Evolutionary conservation across 2,113 vertebrate genomes (phyloP).

Genomic region (Passer domesticus): DNA sequence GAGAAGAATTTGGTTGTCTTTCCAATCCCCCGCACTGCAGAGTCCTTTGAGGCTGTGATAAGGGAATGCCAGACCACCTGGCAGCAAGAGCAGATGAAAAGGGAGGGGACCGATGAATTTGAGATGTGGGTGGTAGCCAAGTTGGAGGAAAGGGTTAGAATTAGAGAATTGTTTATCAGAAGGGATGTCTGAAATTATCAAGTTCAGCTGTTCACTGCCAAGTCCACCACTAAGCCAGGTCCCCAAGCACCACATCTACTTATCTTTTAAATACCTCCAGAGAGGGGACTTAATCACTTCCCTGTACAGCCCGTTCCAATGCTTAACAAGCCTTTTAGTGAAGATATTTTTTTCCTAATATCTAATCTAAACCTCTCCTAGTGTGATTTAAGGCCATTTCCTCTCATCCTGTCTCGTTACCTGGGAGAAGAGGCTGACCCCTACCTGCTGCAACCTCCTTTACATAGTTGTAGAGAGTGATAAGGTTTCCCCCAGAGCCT

Average conservation of each 20-base stretch:
- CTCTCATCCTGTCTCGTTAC: neutral
- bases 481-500: neutral
- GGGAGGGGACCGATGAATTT: neutral
- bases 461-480: accelerated
- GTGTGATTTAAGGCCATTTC: neutral
- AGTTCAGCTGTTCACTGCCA: neutral
- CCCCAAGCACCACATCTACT: neutral
- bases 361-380: neutral
- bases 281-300: neutral
- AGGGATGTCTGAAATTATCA: neutral
- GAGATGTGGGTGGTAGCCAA: neutral
- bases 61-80: conserved; percentile 33
- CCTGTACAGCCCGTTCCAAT: neutral
- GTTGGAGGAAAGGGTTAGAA: neutral
- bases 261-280: neutral
- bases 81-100: conserved; percentile 11
- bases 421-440: neutral
- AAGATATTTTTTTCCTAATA: neutral
- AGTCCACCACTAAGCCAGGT: neutral
- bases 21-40: neutral
- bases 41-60: conserved; percentile 13
- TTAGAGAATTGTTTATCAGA: neutral
- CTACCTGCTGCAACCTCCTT: neutral
- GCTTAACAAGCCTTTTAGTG: neutral
- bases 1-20: conserved; percentile 8